Percentiles rank a stretch among this genome's conserved stretches.
Conservation (phyloP, 2,888 invertebrate genomes). For the Eudemis profundana region DNA sequence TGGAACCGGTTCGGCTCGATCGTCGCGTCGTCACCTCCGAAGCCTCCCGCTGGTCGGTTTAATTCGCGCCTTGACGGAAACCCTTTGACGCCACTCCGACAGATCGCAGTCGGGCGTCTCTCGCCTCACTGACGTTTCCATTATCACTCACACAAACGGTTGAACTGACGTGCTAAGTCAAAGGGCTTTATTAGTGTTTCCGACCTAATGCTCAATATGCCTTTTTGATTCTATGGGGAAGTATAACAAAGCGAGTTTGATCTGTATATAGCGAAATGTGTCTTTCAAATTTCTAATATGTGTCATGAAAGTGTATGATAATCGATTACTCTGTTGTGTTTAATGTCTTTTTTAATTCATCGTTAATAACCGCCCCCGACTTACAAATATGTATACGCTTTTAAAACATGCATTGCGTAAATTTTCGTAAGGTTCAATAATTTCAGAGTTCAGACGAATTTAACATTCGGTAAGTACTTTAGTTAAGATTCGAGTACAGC, state of each 20-base stretch:
- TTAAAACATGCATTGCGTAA: no score
- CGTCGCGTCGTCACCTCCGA: constrained; percentile 54
- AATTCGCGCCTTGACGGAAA: constrained; percentile 79
- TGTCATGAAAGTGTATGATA: not conserved
- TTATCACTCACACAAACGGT: constrained; percentile 65
- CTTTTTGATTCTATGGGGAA: not conserved
- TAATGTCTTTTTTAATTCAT: no score
- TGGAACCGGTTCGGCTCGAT: constrained; percentile 71
- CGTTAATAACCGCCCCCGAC: no score
- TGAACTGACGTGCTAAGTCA: constrained; percentile 20
- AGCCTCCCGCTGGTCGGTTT: constrained; percentile 80
- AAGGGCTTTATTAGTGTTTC: not conserved
- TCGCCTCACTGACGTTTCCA: constrained; percentile 71
- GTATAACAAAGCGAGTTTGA: no score
- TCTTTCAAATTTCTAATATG: not conserved
- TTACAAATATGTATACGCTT: no score
- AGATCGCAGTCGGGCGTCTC: constrained; percentile 77
- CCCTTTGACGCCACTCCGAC: constrained; percentile 81
- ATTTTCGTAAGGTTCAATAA: no score
- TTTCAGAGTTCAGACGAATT: no score
- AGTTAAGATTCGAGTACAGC: no score
- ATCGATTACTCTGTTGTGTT: not conserved
- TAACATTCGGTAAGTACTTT: no score
- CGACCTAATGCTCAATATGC: not conserved
- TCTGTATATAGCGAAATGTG: no score